Percentiles rank a stretch among this genome's conserved stretches.
Evolutionary conservation across 2,113 vertebrate genomes (phyloP).

Genomic region (Phyllostomus discolor): DNA sequence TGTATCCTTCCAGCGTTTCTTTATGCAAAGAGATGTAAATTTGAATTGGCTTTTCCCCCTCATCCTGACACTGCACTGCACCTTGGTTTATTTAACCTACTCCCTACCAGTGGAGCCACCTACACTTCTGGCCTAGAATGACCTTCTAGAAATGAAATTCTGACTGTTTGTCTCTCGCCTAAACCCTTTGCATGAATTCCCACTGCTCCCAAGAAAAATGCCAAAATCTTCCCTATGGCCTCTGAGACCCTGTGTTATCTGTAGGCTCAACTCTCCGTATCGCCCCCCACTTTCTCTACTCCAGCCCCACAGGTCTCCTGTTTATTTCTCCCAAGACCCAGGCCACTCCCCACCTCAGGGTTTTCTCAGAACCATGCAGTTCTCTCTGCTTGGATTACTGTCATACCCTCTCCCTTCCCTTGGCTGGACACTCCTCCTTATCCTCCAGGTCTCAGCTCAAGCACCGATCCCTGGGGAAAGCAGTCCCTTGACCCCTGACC

Average conservation of each 20-base stretch:
- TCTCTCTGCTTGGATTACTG: background rate
- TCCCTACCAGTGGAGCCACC: too few relatives aligned
- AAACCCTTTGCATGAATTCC: background rate
- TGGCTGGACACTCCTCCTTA: background rate
- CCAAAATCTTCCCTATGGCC: background rate
- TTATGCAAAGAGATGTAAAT: background rate
- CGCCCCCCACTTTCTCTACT: background rate
- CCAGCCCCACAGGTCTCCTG: fast-evolving
- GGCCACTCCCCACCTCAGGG: fast-evolving
- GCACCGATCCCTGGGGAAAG: fast-evolving
- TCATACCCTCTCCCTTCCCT: too few relatives aligned
- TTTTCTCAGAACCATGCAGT: fast-evolving
- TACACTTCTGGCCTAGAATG: background rate
- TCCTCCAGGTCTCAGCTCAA: background rate
- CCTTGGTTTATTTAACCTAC: background rate
- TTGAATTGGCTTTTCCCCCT: background rate
- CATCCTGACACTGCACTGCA: background rate
- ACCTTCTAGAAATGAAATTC: background rate
- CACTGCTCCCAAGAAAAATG: background rate
- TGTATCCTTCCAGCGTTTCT: background rate
- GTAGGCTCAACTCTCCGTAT: background rate
- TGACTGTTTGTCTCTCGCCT: background rate
- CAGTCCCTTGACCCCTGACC: background rate
- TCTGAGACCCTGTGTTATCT: background rate
- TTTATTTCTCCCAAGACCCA: background rate